These are phyloP conservation scores for Rhinoderma darwinii DNA, from an alignment of 2,113 vertebrate species.

Conservation along the genomic window DNA sequence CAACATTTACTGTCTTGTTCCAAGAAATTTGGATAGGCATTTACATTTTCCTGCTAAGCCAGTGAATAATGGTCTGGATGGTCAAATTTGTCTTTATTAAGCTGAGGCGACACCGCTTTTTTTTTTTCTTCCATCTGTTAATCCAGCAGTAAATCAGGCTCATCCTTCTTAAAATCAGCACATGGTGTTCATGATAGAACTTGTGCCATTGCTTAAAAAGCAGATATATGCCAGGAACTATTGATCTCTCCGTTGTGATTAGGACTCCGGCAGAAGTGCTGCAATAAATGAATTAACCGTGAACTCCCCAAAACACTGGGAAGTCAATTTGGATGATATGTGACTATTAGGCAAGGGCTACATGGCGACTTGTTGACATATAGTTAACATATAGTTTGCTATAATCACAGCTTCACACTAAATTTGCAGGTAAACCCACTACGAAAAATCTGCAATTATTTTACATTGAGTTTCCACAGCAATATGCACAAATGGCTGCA, in stretches of 20 bases:
- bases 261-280: constrained; percentile 44
- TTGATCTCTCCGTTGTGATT: constrained; percentile 46
- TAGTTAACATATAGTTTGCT: too few relatives aligned
- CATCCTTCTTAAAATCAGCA: constrained; percentile 46
- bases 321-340: too few relatives aligned
- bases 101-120: constrained; percentile 17
- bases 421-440: too few relatives aligned
- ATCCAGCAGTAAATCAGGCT: constrained; percentile 45
- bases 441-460: too few relatives aligned
- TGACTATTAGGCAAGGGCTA: too few relatives aligned
- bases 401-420: too few relatives aligned
- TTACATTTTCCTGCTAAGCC: not conserved
- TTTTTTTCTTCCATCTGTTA: constrained; percentile 39
- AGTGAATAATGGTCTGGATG: constrained; percentile 28
- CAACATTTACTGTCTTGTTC: not conserved
- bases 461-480: too few relatives aligned
- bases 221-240: constrained; percentile 52
- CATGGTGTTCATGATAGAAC: constrained; percentile 45
- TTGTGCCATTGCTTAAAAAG: constrained; percentile 48
- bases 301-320: not conserved
- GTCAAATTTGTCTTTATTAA: constrained; percentile 52
- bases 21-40: constrained; percentile 1
- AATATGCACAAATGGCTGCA: too few relatives aligned
- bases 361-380: too few relatives aligned
- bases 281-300: constrained; percentile 34